Conservation (phyloP, 2,113 vertebrate genomes). For the Odocoileus hemionus region DNA sequence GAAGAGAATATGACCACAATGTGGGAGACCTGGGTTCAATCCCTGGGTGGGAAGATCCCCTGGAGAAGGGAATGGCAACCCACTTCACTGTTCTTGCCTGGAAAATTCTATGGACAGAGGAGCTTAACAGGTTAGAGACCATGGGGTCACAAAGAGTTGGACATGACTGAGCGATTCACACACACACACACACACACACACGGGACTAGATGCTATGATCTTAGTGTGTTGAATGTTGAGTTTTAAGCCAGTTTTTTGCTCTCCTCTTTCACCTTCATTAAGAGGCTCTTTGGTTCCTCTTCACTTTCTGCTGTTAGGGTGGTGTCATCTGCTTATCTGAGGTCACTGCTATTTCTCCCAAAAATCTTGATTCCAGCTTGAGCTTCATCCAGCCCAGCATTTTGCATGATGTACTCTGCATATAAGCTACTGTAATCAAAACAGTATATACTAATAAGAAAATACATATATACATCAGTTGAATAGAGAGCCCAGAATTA, state of each 20-base stretch:
- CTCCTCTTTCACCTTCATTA: neutral
- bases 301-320: neutral
- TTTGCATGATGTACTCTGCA: neutral
- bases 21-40: fast-evolving
- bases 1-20: neutral
- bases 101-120: neutral
- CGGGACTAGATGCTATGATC: neutral
- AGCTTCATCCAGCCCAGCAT: neutral
- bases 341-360: neutral
- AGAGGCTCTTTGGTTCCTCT: neutral
- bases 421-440: neutral
- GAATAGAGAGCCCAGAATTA: neutral
- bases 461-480: neutral
- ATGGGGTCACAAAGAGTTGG: neutral
- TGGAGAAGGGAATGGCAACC: neutral
- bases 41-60: neutral
- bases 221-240: neutral
- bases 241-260: neutral
- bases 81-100: neutral
- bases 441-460: neutral
- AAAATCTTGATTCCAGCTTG: neutral
- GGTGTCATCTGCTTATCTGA: neutral
- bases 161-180: neutral
- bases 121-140: neutral
- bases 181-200: neutral